Percentiles rank a stretch among this genome's conserved stretches.
phyloP scores from a whole-genome alignment of 2,888 invertebrate species.

The Ochropacha duplaris region DNA sequence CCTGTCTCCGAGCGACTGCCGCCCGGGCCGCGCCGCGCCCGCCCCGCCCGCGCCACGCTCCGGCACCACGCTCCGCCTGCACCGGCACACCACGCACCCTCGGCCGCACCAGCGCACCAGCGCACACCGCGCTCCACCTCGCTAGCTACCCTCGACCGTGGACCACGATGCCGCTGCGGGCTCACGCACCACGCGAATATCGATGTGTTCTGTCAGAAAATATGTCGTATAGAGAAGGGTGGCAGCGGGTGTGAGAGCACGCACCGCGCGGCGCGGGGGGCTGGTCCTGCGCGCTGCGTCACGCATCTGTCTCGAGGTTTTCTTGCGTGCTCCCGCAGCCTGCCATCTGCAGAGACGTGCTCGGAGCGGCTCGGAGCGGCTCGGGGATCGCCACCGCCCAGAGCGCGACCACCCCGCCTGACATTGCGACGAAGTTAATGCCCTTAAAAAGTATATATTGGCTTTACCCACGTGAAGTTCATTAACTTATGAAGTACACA shows the following conservation, averaged over 20 bases:
- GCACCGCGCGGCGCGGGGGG: constrained; percentile 62
- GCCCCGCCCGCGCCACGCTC: constrained; percentile 51
- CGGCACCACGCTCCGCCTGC: constrained; percentile 53
- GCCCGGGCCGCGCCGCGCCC: constrained; percentile 72
- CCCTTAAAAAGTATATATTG: constrained; percentile 39
- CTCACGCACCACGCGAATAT: constrained; percentile 75
- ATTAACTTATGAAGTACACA: background rate
- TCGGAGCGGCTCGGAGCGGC: constrained; percentile 16
- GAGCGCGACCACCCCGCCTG: constrained; percentile 31
- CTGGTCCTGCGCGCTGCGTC: constrained; percentile 80
- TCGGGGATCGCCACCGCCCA: constrained; percentile 16
- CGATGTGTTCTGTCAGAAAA: constrained; percentile 73
- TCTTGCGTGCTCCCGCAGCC: constrained; percentile 72
- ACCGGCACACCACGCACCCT: constrained; percentile 47
- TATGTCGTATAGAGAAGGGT: constrained; percentile 37
- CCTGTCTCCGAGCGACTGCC: constrained; percentile 77
- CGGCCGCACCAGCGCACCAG: constrained; percentile 37
- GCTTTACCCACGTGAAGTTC: constrained; percentile 9
- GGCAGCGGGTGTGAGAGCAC: constrained; percentile 46
- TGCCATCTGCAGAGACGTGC: constrained; percentile 73
- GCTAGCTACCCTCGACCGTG: constrained; percentile 37
- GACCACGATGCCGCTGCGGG: constrained; percentile 57
- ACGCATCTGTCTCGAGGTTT: constrained; percentile 77
- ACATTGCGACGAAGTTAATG: constrained; percentile 55
- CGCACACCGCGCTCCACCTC: constrained; percentile 37